Base-by-base conservation (phyloP, 2,888 invertebrate species). In the Dusona sp. region DNA sequence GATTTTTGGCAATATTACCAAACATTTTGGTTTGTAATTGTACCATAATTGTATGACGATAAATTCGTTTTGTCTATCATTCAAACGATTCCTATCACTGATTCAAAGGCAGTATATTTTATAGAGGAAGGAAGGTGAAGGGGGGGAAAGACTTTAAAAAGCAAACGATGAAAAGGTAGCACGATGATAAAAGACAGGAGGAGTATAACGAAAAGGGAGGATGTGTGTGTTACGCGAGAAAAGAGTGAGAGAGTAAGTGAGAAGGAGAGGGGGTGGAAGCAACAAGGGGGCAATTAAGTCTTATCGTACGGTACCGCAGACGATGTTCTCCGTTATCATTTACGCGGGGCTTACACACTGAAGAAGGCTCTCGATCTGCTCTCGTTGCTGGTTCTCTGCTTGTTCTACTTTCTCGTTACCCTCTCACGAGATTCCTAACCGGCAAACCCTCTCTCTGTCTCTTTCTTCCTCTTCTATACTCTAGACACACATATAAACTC, bases 311-410 rank as follows among this genome's bases (percentile, higher is more conserved):
- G 86, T 78, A 86, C 87, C 87, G 89, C 88, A 84, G 82, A 89
- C 89, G 85, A 85, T 90, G 91, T 89, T 88, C 89, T 78, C 86
- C 88, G 90, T 91, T 91, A 91, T 91, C 91, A 91, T 91, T 91
- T 90, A 90, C 89, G 89, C 88, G 90, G 75, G 57, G 90, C 91
- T 91, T 91, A 91, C 91, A 89, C 89, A 89, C 88, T 87, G 84
- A 16, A 48, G 86, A 72, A 83, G 72, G 64, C 84, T 75, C 80
- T 79, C 81, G 78, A 82, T 84, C 54, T 75, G 70, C 78, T 68
- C 68, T 61, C 57, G 57, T 74, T 70, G 67, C 79, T 70, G 67
- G 25, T 61, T 54, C 74, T 61, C 78, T 86, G 80, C 75, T 54
- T 54, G 74, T 54, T 64, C 72, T 80, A 54, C 67, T 67, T 68